Evolutionary conservation across 2,888 invertebrate species (phyloP).

Genomic region (Molorchus minor): DNA sequence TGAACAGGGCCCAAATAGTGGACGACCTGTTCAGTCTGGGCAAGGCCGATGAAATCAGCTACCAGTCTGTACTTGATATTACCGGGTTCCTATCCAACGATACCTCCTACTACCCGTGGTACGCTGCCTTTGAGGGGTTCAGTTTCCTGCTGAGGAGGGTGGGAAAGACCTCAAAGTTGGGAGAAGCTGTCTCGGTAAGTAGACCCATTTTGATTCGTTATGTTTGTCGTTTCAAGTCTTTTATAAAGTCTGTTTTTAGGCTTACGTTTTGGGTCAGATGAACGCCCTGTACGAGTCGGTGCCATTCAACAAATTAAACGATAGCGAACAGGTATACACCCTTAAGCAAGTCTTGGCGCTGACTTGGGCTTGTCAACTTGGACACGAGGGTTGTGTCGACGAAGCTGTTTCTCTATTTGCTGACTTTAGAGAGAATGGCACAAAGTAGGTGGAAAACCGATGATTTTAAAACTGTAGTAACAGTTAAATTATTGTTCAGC

Average conservation of each 20-base stretch:
- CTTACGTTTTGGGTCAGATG: slow-evolving; percentile 14
- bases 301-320: slow-evolving; percentile 5
- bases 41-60: slow-evolving; percentile 64
- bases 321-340: slow-evolving; percentile 63
- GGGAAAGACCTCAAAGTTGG: slow-evolving; percentile 32
- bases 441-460: background rate
- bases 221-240: too few relatives aligned
- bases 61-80: slow-evolving; percentile 70
- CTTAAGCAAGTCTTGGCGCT: slow-evolving; percentile 69
- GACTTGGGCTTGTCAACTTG: slow-evolving; percentile 71
- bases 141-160: slow-evolving; percentile 37
- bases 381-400: slow-evolving; percentile 66
- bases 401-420: slow-evolving; percentile 58
- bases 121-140: slow-evolving; percentile 63
- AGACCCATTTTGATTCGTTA: too few relatives aligned
- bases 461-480: too few relatives aligned
- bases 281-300: slow-evolving; percentile 18
- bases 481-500: slow-evolving; percentile 33
- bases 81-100: slow-evolving; percentile 74
- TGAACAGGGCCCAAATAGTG: slow-evolving; percentile 79
- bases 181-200: slow-evolving; percentile 32
- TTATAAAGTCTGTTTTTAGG: slow-evolving; percentile 9
- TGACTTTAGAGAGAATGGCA: slow-evolving; percentile 13
- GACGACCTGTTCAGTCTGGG: slow-evolving; percentile 78
- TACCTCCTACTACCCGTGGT: slow-evolving; percentile 78